A percentile compares a stretch with the other conserved stretches of the same genome.
Conservation (phyloP, 1,140 invertebrate genomes). For the Monomorium pharaonis region DNA sequence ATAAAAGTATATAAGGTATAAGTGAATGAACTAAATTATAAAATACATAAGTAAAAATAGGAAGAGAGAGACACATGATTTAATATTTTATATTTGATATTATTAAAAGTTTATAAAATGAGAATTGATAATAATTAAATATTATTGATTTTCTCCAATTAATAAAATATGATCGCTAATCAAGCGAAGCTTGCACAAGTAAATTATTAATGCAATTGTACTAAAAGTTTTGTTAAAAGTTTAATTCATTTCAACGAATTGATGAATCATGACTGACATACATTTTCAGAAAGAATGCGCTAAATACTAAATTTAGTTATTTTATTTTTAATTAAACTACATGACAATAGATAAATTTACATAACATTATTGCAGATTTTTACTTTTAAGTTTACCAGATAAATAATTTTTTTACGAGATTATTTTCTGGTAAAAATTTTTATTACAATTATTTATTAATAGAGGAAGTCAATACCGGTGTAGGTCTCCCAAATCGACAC, state of each 20-base stretch:
- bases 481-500: too few species aligned
- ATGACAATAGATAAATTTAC: not conserved
- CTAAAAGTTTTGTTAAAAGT: not conserved
- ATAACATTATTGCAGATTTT: not conserved
- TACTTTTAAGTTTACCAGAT: not conserved
- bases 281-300: not conserved
- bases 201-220: not conserved
- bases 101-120: not conserved
- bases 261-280: not conserved
- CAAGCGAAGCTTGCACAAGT: too few species aligned
- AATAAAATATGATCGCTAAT: not conserved
- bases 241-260: not conserved
- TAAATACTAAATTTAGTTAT: not conserved
- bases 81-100: not conserved
- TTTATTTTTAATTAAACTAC: conserved; percentile 8
- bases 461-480: too few species aligned
- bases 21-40: not conserved
- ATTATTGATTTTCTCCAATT: not conserved
- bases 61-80: not conserved
- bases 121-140: not conserved
- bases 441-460: not conserved
- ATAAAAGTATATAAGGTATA: not conserved
- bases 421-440: not conserved
- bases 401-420: not conserved
- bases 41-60: not conserved